Evolutionary conservation across 1,140 invertebrate genomes (phyloP), one percentile per base, ranked within the genome.

Genomic region (Drosophila oshimai): DNA sequence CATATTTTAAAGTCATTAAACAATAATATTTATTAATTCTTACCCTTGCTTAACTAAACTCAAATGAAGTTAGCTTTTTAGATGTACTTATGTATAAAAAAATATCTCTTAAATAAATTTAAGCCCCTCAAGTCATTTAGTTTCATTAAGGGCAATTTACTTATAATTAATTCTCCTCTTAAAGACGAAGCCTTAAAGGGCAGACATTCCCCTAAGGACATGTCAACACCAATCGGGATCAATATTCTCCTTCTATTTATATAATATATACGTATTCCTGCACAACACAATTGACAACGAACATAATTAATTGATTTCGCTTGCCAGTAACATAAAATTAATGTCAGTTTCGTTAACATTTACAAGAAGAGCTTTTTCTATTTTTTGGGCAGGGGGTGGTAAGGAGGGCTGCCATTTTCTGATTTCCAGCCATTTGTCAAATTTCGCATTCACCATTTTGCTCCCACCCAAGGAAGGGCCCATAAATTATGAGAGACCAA

Each of bases 401-500:
- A 28, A 4, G 29, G 12, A 24, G n/a, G 45, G n/a, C 31, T 39
- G 71, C 33, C 65, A 64, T 65, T 80, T 65, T 60, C 36, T 68
- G 75, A 71, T 50, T 65, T 80, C 28, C 60, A 51, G 65, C 70
- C 75, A 86, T 86, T 86, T 86, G 81, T 86, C 80, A 86, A 86
- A 80, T 60, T 58, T 74, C 62, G 36, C 67, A 57, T 55, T 33
- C 29, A 17, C 28, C 53, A 39, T 18, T n/a, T 9, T 2, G 10
- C 9, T 7, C 6, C 36, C 24, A n/a, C 10, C 5, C 18, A 17
- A 22, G 31, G 46, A n/a, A 28, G 41, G 37, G 46, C 71, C 55
- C 61, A 86, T 86, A 87, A 86, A 86, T 86, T 86, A 86, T 87
- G 72, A 76, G 72, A 76, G 60, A 39, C 46, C 57, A 55, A 79